Evolutionary conservation across 2,113 vertebrate genomes (phyloP).

Genomic region (Centropus unirufus): DNA sequence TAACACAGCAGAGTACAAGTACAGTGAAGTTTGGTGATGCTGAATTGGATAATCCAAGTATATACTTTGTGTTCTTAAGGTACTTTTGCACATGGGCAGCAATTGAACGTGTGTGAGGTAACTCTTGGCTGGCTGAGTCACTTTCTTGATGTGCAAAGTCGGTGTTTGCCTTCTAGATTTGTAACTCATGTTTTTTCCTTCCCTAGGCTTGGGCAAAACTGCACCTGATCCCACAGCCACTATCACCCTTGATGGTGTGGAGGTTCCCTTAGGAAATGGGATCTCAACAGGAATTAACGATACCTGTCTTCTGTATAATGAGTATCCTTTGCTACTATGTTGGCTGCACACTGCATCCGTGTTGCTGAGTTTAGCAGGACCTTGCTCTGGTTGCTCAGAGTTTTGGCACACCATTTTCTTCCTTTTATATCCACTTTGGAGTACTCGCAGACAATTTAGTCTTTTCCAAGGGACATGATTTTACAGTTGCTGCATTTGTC

Average conservation of each 20-base stretch:
- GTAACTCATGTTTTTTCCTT: neutral
- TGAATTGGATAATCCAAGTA: neutral
- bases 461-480: neutral
- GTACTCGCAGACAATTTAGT: neutral
- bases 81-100: neutral
- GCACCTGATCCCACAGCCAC: conserved; percentile 89
- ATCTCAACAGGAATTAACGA: conserved; percentile 87
- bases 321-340: conserved; percentile 88
- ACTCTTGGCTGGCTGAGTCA: neutral
- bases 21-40: neutral
- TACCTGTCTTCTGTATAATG: conserved; percentile 96
- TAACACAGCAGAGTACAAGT: neutral
- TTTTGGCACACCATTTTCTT: neutral
- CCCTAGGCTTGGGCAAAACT: conserved; percentile 91
- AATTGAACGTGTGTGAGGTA: neutral
- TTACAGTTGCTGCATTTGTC: neutral
- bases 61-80: neutral
- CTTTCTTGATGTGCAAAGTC: neutral
- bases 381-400: neutral
- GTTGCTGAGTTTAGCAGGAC: neutral
- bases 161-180: neutral
- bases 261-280: conserved; percentile 91
- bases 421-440: neutral
- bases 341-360: neutral
- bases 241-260: conserved; percentile 85